Percentiles rank a stretch among this genome's conserved stretches.
phyloP scores from a whole-genome alignment of 2,113 vertebrate genomes.

The Okapia johnstoni region DNA sequence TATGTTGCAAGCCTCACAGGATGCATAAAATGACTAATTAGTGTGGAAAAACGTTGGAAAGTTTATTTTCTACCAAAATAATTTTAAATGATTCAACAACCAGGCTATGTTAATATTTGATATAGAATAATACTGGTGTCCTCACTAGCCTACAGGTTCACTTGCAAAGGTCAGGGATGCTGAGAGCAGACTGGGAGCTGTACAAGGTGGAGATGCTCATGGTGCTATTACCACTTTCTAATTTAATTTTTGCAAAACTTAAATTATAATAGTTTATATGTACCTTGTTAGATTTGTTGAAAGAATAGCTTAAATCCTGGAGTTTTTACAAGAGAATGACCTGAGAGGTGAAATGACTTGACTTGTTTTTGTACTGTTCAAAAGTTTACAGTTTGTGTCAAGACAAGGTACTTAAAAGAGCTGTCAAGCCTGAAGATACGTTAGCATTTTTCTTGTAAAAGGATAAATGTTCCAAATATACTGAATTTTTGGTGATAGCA shows the following conservation, averaged over 20 bases:
- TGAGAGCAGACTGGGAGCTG: neutral
- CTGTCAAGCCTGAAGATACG: neutral
- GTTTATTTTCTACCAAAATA: neutral
- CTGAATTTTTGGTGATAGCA: neutral
- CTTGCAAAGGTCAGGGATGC: too few species aligned
- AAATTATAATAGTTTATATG: neutral
- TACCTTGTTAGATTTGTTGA: neutral
- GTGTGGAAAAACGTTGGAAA: neutral
- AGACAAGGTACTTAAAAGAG: neutral
- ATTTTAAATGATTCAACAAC: neutral
- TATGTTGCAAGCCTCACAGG: neutral
- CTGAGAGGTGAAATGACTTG: neutral
- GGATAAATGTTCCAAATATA: neutral
- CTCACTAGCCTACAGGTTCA: neutral
- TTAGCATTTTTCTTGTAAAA: neutral
- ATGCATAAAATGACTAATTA: neutral
- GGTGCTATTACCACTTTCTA: neutral
- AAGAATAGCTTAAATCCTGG: neutral
- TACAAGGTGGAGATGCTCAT: neutral
- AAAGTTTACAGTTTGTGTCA: neutral
- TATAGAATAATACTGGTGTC: neutral
- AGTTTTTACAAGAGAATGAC: neutral
- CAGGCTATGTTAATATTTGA: neutral
- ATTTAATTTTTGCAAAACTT: neutral
- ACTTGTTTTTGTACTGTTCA: neutral